Base-by-base conservation (phyloP, 2,888 invertebrate genomes). In the Plagodis dolabraria region DNA sequence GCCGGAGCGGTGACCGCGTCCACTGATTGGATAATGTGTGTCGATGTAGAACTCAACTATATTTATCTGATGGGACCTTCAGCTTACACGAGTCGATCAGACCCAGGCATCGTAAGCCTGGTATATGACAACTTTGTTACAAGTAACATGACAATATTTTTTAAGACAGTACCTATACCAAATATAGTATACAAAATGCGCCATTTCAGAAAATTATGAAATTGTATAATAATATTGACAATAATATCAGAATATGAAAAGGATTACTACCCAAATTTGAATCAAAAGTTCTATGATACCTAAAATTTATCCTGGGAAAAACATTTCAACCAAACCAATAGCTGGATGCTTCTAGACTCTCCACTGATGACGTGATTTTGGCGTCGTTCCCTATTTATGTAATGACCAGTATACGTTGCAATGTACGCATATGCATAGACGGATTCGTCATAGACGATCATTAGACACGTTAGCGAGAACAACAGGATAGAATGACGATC, bases 11-110 rank as follows among this genome's bases (percentile, higher is more conserved):
- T 84, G 83, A 83, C 83, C 85, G 47, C 47, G 68, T 6, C 43
- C 12, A 35, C 55, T 77, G 82, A 87, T 86, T 87, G 86, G 74
- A 87, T 87, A 86, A 86, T 86, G 74, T 75, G 51, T 42, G 49
- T 34, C 56, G 62, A 63, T 56, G 57, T 57, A 51, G 65, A 64
- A 67, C 65, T 58, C 60, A 69, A 70, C 77, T 82, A 79, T 80
- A 81, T 83, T 79, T 82, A 81, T 75, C 75, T 73, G 62, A 61
- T 74, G 45, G 76, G 70, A 67, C 60, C 65, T 62, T 64, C 61
- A 67, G 56, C 67, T 69, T 52, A 57, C 56, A 62, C 62, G 46
- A 57, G 47, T 33, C 47, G 43, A 52, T 55, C 54, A 36, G 40
- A 54, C 46, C 42, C 42, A 48, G 33, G 45, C 47, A 44, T 57